Percentiles rank a stretch among this genome's conserved stretches.
Evolutionary conservation across 1,140 invertebrate species (phyloP).

Genomic region (Mesaphorura yosii): DNA sequence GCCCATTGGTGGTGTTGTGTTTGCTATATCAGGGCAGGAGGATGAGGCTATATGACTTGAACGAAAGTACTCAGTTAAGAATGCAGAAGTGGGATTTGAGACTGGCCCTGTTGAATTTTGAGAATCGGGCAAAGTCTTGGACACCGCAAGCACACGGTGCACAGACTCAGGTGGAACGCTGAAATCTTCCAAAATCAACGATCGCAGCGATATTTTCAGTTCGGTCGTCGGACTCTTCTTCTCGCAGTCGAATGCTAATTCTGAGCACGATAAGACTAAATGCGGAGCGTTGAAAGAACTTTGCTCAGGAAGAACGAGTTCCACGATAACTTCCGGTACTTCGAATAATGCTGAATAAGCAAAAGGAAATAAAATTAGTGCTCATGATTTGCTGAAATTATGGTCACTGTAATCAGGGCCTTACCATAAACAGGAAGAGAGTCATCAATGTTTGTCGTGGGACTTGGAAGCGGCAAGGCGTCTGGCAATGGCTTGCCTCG

Average conservation of each 20-base stretch:
- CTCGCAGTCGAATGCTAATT: constrained; percentile 23
- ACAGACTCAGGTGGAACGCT: constrained; percentile 35
- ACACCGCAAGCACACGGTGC: constrained; percentile 38
- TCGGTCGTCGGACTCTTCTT: constrained; percentile 23
- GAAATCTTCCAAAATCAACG: constrained; percentile 41
- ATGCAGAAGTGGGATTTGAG: constrained; percentile 1
- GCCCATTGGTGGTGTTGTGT: constrained; percentile 19
- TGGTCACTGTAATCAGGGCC: not conserved
- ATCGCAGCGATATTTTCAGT: constrained; percentile 26
- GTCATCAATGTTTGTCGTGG: constrained; percentile 18
- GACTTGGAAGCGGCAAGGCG: constrained; percentile 24
- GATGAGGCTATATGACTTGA: constrained; percentile 51
- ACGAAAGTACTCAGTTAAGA: constrained; percentile 6
- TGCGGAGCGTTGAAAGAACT: constrained; percentile 6
- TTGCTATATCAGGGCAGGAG: constrained; percentile 66
- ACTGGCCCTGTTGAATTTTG: not conserved
- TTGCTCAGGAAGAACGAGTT: constrained; percentile 39
- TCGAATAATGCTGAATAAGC: constrained; percentile 52
- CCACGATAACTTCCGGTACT: constrained; percentile 56
- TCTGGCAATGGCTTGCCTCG: not conserved
- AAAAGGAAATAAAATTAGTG: not conserved
- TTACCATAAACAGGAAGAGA: constrained; percentile 18
- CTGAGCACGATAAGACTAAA: constrained; percentile 24
- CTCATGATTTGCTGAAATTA: not conserved
- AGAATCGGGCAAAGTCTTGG: constrained; percentile 9